These are phyloP conservation scores for Bombus confusus DNA, from an alignment of 1,140 invertebrate genomes.

Conservation along the genomic window DNA sequence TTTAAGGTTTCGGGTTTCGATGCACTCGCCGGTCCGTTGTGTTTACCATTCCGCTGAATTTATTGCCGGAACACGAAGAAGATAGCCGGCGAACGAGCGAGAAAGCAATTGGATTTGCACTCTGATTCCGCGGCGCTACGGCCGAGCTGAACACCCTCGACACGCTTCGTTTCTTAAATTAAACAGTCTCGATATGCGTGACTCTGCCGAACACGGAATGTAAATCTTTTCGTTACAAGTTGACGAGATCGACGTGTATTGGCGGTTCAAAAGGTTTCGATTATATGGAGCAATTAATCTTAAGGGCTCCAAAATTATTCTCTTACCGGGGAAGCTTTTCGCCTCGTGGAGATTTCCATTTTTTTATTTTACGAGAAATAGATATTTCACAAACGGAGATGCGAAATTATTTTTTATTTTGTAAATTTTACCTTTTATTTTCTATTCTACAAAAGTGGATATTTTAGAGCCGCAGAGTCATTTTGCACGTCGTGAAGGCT, in stretches of 20 bases:
- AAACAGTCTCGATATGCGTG: conserved; percentile 25
- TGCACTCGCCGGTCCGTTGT: conserved; percentile 77
- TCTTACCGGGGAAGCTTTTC: neutral
- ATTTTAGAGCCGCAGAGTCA: too few relatives aligned
- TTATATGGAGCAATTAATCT: neutral
- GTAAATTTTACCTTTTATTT: too few relatives aligned
- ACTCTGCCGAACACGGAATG: neutral
- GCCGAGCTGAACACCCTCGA: conserved; percentile 12
- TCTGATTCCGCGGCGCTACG: conserved; percentile 61
- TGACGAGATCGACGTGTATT: neutral
- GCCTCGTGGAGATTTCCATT: neutral
- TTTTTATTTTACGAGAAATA: neutral
- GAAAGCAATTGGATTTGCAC: conserved; percentile 70
- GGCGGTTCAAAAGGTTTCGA: neutral
- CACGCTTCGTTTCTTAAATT: conserved; percentile 32
- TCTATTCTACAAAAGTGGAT: too few relatives aligned
- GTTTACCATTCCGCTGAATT: conserved; percentile 79
- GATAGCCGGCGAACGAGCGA: conserved; percentile 63
- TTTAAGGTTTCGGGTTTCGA: conserved; percentile 81
- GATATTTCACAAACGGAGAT: too few relatives aligned
- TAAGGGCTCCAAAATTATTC: too few relatives aligned
- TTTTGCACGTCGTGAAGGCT: too few relatives aligned
- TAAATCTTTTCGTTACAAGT: neutral
- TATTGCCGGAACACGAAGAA: conserved; percentile 72
- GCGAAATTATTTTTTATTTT: too few relatives aligned